Base-by-base conservation (phyloP, 2,113 vertebrate species). In the Choloepus hoffmanni region DNA sequence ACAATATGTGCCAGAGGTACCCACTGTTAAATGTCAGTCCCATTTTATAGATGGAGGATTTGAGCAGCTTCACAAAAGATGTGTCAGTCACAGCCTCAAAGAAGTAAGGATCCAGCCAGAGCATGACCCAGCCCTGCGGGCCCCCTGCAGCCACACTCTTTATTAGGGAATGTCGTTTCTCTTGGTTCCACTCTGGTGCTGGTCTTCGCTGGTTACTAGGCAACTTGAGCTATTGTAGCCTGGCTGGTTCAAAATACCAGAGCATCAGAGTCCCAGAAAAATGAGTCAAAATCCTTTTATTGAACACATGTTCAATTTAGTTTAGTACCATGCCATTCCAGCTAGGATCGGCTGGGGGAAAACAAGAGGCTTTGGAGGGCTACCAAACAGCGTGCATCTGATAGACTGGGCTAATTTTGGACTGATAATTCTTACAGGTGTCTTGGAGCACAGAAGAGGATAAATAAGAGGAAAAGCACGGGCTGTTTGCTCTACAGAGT, bases 161-260 rank as follows among this genome's bases (percentile, higher is more conserved):
- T 92, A 88, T 94, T 93, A 96, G 30, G 36, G 36, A 94, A 84
- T 8, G 16, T 87, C 62, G 50, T 85, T 95, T 89, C 94, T 73
- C 55, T 87, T 77, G 77, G 40, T 95, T 96, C 73, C 62, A 87
- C 84, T 89, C 90, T 82, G 90, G 84, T 74, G 33, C 68, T 96
- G 63, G 77, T 63, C 90, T 79, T 83, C 13, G 79, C 45, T 92
- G 77, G 95, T 98, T 97, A 96, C 94, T 97, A 97, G 89, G 96
- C 95, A 97, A 97, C 87, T 88, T 89, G 67, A 93, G 94, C 55
- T 83, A 82, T 82, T 62, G 83, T 63, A 83, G 45, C 53, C 88
- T 97, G 85, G 55, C 77, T 90, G 81, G 85, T 68, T 93, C 73
- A 67, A 97, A 97, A 90, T 89, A 94, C 36, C 36, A 85, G 85